Evolutionary conservation across 2,888 invertebrate genomes (phyloP).

Genomic region (Prenolepis imparis): DNA sequence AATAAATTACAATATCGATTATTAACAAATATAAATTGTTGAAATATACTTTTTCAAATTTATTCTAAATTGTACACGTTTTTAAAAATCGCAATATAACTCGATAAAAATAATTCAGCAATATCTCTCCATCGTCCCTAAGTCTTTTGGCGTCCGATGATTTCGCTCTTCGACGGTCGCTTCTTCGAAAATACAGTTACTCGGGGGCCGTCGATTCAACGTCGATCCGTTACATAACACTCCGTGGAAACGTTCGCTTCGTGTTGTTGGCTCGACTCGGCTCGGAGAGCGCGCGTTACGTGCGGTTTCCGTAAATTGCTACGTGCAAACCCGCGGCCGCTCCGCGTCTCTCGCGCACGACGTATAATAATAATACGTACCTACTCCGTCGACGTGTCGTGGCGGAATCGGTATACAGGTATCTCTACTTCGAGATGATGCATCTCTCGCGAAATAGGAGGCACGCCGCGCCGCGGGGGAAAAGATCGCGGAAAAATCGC

Average conservation of each 20-base stretch:
- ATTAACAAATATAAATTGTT: neutral
- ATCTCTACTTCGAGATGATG: constrained; percentile 34
- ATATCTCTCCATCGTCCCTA: neutral
- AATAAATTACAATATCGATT: neutral
- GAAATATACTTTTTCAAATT: neutral
- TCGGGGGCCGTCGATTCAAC: constrained; percentile 73
- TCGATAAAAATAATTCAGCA: neutral
- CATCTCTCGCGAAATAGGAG: constrained; percentile 55
- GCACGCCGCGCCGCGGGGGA: constrained; percentile 33
- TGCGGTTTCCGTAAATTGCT: constrained; percentile 83
- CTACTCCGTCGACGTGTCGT: constrained; percentile 42
- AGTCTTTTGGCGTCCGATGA: constrained; percentile 64
- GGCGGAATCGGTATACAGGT: constrained; percentile 21
- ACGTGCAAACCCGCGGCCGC: constrained; percentile 74
- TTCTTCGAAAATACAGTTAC: constrained; percentile 77
- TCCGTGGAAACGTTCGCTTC: constrained; percentile 74
- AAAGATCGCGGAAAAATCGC: constrained; percentile 47
- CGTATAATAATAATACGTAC: constrained; percentile 9
- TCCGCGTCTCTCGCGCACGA: constrained; percentile 37
- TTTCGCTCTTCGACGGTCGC: constrained; percentile 65
- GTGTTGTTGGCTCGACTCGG: constrained; percentile 65
- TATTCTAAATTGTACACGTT: neutral
- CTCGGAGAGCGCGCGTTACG: constrained; percentile 78
- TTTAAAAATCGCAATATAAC: neutral
- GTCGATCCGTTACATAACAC: constrained; percentile 80